Evolutionary conservation across 2,113 vertebrate species (phyloP).

Genomic region (Egretta garzetta): DNA sequence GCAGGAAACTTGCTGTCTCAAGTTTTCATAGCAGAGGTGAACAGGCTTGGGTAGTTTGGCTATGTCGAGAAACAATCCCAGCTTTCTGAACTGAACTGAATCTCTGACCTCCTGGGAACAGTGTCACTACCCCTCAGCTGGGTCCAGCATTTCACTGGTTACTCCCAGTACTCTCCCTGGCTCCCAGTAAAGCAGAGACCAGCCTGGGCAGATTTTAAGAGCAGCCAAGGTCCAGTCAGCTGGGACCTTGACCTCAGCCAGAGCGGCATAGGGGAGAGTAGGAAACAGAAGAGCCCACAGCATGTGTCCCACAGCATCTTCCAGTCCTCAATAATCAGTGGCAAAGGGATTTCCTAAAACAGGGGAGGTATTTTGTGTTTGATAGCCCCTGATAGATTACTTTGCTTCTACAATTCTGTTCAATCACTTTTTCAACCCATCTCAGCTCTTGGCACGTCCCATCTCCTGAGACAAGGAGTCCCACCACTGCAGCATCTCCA

Average conservation of each 20-base stretch:
- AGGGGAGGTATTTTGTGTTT: background rate
- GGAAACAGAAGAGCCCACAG: background rate
- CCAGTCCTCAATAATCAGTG: background rate
- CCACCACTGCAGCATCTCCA: background rate
- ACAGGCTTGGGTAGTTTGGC: background rate
- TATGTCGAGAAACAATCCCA: background rate
- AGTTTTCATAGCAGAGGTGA: background rate
- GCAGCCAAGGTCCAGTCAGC: background rate
- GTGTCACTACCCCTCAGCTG: background rate
- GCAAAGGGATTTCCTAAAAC: background rate
- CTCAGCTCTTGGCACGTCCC: background rate
- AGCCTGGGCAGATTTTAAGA: background rate
- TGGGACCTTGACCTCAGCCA: background rate
- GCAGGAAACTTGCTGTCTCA: background rate
- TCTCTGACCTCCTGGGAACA: background rate
- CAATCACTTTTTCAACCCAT: background rate
- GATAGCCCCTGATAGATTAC: background rate
- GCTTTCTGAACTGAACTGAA: background rate
- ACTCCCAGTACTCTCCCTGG: background rate
- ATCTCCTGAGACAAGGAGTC: background rate
- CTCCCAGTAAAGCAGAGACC: background rate
- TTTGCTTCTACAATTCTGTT: background rate
- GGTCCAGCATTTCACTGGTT: background rate
- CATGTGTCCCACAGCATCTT: background rate
- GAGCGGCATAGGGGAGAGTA: background rate